These are phyloP conservation scores for Lonchura striata DNA, from an alignment of 2,113 vertebrate genomes.

Conservation along the genomic window DNA sequence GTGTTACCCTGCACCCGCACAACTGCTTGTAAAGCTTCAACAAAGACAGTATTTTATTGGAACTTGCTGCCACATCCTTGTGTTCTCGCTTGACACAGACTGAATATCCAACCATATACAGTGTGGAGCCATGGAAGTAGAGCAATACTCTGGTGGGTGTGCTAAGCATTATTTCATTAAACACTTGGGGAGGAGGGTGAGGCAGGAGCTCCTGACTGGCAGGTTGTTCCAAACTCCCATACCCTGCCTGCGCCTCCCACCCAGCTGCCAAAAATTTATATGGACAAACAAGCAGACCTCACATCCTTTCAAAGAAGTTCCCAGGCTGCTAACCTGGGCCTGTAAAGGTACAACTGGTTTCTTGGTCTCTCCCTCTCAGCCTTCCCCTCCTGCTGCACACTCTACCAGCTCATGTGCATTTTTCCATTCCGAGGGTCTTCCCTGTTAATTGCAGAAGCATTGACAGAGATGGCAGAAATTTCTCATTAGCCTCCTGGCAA, in stretches of 20 bases:
- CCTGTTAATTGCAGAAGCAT: background rate
- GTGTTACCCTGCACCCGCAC: background rate
- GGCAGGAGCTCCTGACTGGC: background rate
- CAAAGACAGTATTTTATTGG: background rate
- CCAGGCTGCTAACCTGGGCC: background rate
- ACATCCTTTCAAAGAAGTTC: background rate
- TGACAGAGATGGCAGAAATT: background rate
- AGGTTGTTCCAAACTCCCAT: background rate
- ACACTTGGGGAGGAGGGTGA: background rate
- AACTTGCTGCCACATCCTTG: background rate
- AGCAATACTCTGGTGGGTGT: background rate
- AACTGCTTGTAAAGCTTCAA: background rate
- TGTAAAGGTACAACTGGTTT: background rate
- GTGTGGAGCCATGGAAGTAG: rapidly evolving
- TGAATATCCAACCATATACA: background rate
- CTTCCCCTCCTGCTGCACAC: background rate
- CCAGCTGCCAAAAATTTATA: background rate
- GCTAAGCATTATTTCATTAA: background rate
- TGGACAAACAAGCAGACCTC: background rate
- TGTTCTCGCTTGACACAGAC: background rate
- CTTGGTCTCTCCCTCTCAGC: background rate
- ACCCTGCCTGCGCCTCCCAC: background rate
- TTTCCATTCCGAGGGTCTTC: background rate
- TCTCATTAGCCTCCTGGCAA: background rate
- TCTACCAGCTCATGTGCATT: background rate